These are phyloP conservation scores for Gambelia wislizenii DNA, from an alignment of 2,797 vertebrate species.

Conservation along the genomic window DNA sequence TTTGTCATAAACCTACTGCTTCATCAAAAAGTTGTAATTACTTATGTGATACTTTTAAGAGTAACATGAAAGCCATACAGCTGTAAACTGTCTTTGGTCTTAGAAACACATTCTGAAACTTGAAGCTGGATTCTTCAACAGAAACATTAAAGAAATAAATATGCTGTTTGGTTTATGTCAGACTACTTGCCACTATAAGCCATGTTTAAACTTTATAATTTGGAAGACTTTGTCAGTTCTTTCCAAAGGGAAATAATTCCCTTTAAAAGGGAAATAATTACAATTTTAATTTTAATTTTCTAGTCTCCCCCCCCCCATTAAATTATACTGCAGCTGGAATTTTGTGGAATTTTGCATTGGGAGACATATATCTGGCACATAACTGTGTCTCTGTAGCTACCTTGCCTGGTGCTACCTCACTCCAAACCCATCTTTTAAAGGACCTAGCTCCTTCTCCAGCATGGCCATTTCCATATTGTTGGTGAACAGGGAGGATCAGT, in stretches of 20 bases:
- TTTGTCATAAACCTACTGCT: constrained; percentile 14
- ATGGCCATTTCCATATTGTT: too few species aligned
- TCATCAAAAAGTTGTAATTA: constrained; percentile 13
- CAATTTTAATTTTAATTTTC: background rate
- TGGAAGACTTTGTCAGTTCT: background rate
- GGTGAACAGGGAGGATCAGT: too few species aligned
- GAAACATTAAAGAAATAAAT: background rate
- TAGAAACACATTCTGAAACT: background rate
- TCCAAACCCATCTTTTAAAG: too few species aligned
- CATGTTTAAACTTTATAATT: background rate
- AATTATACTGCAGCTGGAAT: background rate
- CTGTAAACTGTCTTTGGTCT: background rate
- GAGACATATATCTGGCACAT: too few species aligned
- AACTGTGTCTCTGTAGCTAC: too few species aligned
- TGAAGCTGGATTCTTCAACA: background rate
- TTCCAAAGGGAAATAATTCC: too few species aligned
- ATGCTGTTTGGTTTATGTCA: constrained; percentile 11
- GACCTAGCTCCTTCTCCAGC: too few species aligned
- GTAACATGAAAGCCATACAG: background rate
- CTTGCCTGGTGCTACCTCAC: too few species aligned
- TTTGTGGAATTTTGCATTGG: too few species aligned
- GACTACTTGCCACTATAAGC: background rate
- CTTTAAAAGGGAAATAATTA: constrained; percentile 37
- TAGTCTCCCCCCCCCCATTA: constrained; percentile 8
- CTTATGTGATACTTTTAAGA: constrained; percentile 11